phyloP scores from a whole-genome alignment of 2,113 vertebrate species.

The Acanthochromis polyacanthus region DNA sequence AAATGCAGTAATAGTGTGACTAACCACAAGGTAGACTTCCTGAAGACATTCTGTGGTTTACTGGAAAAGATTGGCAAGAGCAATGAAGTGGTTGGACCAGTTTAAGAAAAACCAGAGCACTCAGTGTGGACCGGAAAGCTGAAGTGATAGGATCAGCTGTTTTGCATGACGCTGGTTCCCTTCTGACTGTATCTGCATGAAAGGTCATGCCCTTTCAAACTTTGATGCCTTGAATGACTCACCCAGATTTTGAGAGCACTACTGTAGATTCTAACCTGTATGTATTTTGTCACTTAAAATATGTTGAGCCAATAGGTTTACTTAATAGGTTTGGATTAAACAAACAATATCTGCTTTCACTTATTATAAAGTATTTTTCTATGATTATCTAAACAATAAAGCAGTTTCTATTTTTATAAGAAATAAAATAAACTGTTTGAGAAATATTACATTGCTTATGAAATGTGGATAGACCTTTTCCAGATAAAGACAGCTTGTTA shows the following conservation, averaged over 20 bases:
- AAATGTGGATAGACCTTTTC: not conserved
- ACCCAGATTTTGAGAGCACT: slow-evolving; percentile 13
- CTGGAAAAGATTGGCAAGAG: not conserved
- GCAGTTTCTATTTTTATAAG: not conserved
- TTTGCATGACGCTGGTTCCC: not conserved
- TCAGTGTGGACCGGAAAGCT: not conserved
- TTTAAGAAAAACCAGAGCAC: not conserved
- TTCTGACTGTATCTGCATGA: slow-evolving; percentile 15
- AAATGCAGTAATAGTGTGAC: not conserved
- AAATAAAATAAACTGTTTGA: not conserved
- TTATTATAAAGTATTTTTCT: not conserved
- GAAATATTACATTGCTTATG: not conserved
- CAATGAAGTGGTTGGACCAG: not conserved
- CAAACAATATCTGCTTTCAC: not conserved
- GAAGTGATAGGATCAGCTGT: slow-evolving; percentile 11
- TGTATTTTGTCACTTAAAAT: not conserved
- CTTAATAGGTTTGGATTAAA: not conserved
- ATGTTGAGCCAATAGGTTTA: not conserved
- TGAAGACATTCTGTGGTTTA: not conserved
- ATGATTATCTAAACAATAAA: not conserved
- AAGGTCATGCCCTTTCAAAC: slow-evolving; percentile 22
- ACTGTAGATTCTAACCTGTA: not conserved
- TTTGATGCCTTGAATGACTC: slow-evolving; percentile 4
- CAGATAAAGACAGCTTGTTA: not conserved
- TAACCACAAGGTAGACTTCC: not conserved